These are phyloP conservation scores for Temnopleurus reevesii DNA, from an alignment of 53 echinoderm and acorn worm genomes.

Conservation along the genomic window DNA sequence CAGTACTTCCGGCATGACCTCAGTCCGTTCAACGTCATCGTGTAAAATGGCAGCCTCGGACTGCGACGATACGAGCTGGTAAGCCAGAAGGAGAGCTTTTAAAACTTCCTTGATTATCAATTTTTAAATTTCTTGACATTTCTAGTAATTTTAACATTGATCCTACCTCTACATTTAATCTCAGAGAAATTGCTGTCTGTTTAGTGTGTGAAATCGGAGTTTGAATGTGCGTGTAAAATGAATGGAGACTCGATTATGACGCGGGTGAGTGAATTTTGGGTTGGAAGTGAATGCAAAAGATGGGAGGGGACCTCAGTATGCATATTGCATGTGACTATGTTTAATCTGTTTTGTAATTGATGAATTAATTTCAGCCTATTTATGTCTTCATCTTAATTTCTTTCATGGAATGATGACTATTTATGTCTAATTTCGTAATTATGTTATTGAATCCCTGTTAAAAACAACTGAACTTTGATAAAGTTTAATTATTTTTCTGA, in stretches of 20 bases:
- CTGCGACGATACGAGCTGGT: constrained; percentile 93
- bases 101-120: not conserved
- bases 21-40: constrained; percentile 64
- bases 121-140: not conserved
- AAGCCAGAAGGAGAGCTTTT: constrained; percentile 60
- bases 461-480: too few relatives aligned
- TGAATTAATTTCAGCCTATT: too few relatives aligned
- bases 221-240: not conserved
- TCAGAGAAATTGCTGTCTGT: not conserved
- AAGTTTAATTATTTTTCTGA: too few relatives aligned
- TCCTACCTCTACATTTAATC: not conserved
- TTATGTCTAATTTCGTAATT: too few relatives aligned
- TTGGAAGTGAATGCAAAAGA: not conserved
- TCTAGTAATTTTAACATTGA: not conserved
- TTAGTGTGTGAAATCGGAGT: not conserved
- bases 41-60: constrained; percentile 94
- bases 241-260: constrained; percentile 12
- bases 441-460: too few relatives aligned
- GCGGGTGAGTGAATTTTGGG: not conserved
- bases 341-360: too few relatives aligned
- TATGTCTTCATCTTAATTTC: too few relatives aligned
- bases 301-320: constrained; percentile 32
- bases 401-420: too few relatives aligned
- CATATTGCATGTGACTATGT: too few relatives aligned
- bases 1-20: constrained; percentile 48